Base-by-base conservation (phyloP, 53 echinoderm and acorn worm genomes). In the Apostichopus leukothele region DNA sequence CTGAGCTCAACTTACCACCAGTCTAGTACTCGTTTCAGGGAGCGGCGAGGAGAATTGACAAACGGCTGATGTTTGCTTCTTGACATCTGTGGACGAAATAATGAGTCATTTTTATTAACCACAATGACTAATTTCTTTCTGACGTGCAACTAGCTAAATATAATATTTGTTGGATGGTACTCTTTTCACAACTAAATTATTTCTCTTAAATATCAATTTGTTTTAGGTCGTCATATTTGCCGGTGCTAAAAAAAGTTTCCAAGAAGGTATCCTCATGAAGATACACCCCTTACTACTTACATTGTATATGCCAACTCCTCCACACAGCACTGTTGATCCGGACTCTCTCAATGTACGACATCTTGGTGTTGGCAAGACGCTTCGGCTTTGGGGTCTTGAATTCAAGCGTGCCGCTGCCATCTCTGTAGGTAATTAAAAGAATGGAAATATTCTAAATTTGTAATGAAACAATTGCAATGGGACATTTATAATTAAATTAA, bases 251-350 rank as follows among this genome's bases (percentile, higher is more conserved):
- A 14, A 18, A 67, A 67, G 68, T 67, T 18, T 18, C 13, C 68
- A 67, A 67, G 68, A 13, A 67, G 14, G 68, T 67, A 13, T 16
- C 13, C 14, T 67, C n/a, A 4, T 67, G 68, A 0, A 67, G 68
- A 67, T 67, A 11, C n/a, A 39, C 39, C 39, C 0, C 39, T 39
- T 39, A 39, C 39, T 3, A 39, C 98, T 98, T 77, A 98, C 99
- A 98, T 52, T 98, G 99, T 78, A 98, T 95, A 54, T 98, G 99
- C 99, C 99, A 98, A 54, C 93, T 86, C 71, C 99, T 93, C 99
- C 99, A 98, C 14, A 98, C 94, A 75, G 95, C 99, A 78, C 94
- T 94, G 80, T 98, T 98, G 92, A 98, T 90, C 21, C 99, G 92
- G 9, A 98, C 92, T 54, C 93, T 89, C 23, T 98, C 96, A n/a